Evolutionary conservation across 2,113 vertebrate species (phyloP).

Genomic region (Malurus alboscapulatus): DNA sequence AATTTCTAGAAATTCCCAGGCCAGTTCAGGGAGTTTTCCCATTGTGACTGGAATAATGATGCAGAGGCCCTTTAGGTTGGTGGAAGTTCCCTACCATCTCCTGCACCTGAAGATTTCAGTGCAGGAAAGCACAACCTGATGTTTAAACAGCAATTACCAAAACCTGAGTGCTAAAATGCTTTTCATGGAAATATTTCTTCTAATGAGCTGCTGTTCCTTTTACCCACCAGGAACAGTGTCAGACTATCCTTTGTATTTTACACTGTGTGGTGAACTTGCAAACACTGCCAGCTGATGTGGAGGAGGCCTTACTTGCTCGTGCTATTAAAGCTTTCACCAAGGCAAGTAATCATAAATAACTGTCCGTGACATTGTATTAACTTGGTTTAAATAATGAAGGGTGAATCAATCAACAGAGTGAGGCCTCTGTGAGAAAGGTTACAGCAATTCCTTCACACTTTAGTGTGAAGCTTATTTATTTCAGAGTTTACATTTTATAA

Average conservation of each 20-base stretch:
- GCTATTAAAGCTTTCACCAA: constrained; percentile 89
- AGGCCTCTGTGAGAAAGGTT: not conserved
- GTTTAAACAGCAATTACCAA: not conserved
- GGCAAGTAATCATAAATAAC: constrained; percentile 69
- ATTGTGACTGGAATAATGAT: not conserved
- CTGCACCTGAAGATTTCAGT: not conserved
- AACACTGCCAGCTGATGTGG: constrained; percentile 79
- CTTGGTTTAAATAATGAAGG: not conserved
- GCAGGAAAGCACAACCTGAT: not conserved
- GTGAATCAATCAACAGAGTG: not conserved
- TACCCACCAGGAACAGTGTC: constrained; percentile 80
- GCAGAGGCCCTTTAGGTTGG: not conserved
- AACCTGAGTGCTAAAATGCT: not conserved
- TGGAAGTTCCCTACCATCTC: not conserved
- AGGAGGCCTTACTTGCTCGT: constrained; percentile 81
- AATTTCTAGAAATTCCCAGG: not conserved
- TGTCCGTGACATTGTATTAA: not conserved
- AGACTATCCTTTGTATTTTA: constrained; percentile 89
- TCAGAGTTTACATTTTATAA: not conserved
- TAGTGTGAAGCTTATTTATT: not conserved
- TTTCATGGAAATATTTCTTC: not conserved
- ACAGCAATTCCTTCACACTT: not conserved
- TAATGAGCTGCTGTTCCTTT: constrained; percentile 24
- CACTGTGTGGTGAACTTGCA: constrained; percentile 85
- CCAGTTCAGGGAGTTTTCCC: not conserved